These are phyloP conservation scores for Rissa tridactyla DNA, from an alignment of 2,113 vertebrate species.

Conservation along the genomic window DNA sequence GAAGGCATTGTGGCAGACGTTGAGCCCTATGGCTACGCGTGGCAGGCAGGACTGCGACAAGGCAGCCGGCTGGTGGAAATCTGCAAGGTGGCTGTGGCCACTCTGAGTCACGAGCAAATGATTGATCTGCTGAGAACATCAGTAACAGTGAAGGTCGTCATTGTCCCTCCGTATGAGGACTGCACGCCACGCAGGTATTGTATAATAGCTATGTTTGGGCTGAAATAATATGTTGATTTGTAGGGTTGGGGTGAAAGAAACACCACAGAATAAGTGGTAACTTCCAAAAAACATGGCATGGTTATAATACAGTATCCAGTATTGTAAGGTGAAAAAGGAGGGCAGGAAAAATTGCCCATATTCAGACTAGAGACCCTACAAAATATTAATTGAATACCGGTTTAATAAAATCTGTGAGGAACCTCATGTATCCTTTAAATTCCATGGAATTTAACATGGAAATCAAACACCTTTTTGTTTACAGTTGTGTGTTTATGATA, in stretches of 20 bases:
- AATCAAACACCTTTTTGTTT: background rate
- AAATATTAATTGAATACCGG: background rate
- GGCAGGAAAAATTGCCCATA: background rate
- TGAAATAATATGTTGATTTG: background rate
- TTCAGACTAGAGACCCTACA: background rate
- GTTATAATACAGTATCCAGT: rapidly evolving
- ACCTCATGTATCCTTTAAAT: background rate
- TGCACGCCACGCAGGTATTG: constrained; percentile 91
- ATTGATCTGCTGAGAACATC: constrained; percentile 94
- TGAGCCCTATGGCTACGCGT: constrained; percentile 93
- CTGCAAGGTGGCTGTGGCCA: constrained; percentile 94
- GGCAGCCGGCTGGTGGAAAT: constrained; percentile 95
- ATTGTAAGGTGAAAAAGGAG: background rate
- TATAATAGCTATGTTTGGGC: background rate
- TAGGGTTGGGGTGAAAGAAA: rapidly evolving
- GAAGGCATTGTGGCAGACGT: constrained; percentile 96
- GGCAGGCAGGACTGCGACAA: constrained; percentile 93
- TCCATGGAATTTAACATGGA: background rate
- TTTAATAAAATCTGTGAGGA: background rate
- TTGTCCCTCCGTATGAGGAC: constrained; percentile 93
- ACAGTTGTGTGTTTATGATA: background rate
- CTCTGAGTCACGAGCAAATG: constrained; percentile 95
- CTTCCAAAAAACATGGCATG: background rate
- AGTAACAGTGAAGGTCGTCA: constrained; percentile 93
- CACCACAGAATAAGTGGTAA: background rate